Percentiles rank a stretch among this genome's conserved stretches.
These are phyloP conservation scores for Acronicta psi DNA, from an alignment of 2,888 invertebrate species.

Conservation along the genomic window DNA sequence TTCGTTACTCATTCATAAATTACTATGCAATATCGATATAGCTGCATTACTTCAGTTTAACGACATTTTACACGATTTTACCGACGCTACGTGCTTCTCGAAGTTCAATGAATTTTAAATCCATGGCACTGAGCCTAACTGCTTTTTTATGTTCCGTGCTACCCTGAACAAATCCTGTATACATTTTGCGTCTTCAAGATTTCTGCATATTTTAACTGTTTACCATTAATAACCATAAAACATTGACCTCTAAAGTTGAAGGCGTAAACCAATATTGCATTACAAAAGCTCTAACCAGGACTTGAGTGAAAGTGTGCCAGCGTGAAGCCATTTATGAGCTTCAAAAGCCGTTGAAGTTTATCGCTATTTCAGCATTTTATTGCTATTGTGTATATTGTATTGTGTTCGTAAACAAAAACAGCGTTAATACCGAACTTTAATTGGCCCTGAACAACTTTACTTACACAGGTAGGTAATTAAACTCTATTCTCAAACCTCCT, in stretches of 20 bases:
- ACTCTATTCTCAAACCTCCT: neutral
- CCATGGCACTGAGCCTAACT: neutral
- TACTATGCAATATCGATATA: conserved; percentile 9
- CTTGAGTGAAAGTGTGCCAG: conserved; percentile 40
- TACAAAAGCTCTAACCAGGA: conserved; percentile 44
- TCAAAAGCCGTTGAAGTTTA: conserved; percentile 38
- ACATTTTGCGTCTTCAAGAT: neutral
- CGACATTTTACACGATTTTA: conserved; percentile 1
- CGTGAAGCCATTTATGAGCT: conserved; percentile 12
- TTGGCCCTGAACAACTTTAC: neutral
- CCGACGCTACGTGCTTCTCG: conserved; percentile 6
- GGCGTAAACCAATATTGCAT: conserved; percentile 30
- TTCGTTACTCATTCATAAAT: conserved; percentile 1
- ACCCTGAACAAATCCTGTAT: neutral
- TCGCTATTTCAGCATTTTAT: conserved; percentile 37
- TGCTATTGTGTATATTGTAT: conserved; percentile 30
- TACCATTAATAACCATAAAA: conserved; percentile 21
- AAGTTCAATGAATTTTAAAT: conserved; percentile 15
- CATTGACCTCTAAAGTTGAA: conserved; percentile 21
- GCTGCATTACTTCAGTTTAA: conserved; percentile 10
- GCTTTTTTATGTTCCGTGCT: neutral
- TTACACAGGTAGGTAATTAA: neutral
- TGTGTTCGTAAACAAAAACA: conserved; percentile 17
- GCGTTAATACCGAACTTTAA: neutral
- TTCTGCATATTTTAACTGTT: conserved; percentile 11